Percentiles rank a stretch among this genome's conserved stretches.
Conservation (phyloP, 2,888 invertebrate species). For the Dasypogon diadema region DNA sequence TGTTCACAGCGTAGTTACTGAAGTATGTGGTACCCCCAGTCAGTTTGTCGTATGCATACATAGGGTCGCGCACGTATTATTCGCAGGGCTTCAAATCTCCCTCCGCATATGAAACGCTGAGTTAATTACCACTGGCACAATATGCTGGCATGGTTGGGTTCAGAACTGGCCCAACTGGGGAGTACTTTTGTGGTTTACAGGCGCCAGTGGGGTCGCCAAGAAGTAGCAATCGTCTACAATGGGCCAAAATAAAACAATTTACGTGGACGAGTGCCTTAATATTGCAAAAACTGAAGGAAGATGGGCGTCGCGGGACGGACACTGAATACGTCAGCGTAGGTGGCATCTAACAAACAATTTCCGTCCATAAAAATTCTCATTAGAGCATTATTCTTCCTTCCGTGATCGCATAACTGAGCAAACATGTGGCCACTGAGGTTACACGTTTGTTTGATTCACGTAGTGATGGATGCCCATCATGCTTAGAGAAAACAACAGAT, state of each 20-base stretch:
- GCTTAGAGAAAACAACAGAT: constrained; percentile 15
- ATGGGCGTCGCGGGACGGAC: background rate
- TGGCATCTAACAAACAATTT: constrained; percentile 54
- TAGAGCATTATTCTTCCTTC: constrained; percentile 56
- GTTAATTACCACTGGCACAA: constrained; percentile 38
- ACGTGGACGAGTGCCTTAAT: constrained; percentile 10
- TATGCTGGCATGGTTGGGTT: background rate
- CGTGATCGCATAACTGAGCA: constrained; percentile 45
- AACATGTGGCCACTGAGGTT: constrained; percentile 20
- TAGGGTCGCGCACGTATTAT: constrained; percentile 31
- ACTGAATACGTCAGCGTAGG: background rate
- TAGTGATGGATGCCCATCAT: background rate
- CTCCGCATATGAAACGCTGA: constrained; percentile 4
- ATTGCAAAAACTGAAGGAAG: constrained; percentile 2
- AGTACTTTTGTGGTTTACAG: background rate
- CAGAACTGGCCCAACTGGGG: constrained; percentile 1
- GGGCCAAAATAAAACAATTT: constrained; percentile 10
- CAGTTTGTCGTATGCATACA: constrained; percentile 15
- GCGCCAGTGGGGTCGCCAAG: constrained; percentile 24
- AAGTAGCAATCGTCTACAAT: constrained; percentile 6
- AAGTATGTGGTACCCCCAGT: background rate
- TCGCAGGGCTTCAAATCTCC: background rate
- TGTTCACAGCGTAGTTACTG: constrained; percentile 13
- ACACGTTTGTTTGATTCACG: constrained; percentile 3
- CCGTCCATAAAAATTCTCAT: constrained; percentile 55